Evolutionary conservation across 2,797 vertebrate genomes (phyloP).

Genomic region (Lindbergichthys nudifrons): DNA sequence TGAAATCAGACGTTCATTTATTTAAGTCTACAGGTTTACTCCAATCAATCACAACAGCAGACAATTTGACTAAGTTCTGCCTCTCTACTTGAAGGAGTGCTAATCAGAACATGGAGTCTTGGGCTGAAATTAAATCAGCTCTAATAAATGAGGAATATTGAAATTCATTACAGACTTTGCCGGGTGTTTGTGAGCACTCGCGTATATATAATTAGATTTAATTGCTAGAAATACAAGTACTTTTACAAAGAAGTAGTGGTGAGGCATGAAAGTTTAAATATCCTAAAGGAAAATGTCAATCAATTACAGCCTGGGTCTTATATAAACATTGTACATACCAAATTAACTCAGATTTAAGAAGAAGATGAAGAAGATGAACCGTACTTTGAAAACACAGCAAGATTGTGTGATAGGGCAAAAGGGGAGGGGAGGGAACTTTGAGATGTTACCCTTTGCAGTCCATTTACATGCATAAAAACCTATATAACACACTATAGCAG

Average conservation of each 20-base stretch:
- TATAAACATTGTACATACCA: background rate
- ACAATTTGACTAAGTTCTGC: conserved; percentile 11
- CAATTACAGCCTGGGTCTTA: background rate
- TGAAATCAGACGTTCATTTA: background rate
- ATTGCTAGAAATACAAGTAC: background rate
- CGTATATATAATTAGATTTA: background rate
- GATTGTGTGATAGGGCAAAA: too few species aligned
- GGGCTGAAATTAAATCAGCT: background rate
- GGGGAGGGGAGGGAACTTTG: too few species aligned
- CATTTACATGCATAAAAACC: too few species aligned
- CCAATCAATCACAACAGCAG: conserved; percentile 12
- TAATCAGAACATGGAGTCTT: conserved; percentile 12
- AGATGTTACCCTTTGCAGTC: too few species aligned
- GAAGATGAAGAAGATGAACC: too few species aligned
- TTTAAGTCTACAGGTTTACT: conserved; percentile 1
- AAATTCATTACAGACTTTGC: conserved; percentile 7
- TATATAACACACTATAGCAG: too few species aligned
- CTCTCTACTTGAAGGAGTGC: background rate
- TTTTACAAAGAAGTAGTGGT: background rate
- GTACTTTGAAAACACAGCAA: background rate
- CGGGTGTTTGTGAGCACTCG: background rate
- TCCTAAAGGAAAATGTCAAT: background rate
- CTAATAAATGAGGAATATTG: background rate
- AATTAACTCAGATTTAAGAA: background rate
- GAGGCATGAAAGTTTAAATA: background rate